Base-by-base conservation (phyloP, 2,888 invertebrate genomes). In the Mimachlamys varia region DNA sequence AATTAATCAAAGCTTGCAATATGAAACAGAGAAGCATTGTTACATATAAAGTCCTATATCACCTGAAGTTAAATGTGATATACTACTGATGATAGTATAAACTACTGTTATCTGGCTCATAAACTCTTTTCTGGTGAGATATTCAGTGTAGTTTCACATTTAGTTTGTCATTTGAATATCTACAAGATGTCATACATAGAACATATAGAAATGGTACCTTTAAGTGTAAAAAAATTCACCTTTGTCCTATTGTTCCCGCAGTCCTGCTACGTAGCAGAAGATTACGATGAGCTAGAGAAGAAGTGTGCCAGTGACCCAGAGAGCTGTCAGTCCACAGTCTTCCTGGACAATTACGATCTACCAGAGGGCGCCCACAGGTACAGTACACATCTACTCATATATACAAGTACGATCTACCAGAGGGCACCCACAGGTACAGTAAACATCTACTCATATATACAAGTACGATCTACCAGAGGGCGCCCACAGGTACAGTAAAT, bases 251-350 rank as follows among this genome's bases (percentile, higher is more conserved):
- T 91, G 91, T 91, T 92, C 91, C 58, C 58, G 95, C 95, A 96
- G 95, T 92, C 96, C 19, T 97, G 97, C 92, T 97, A 97, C 95
- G 97, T 97, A 17, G 96, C 97, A 5, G 95, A 96, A 89, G 96
- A 97, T 94, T 97, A 97, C 93, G 95, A 96, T 50, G 96, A 96
- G 50, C 97, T 97, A 89, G 94, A 96, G 88, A 95, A 95, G 55
- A 94, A 95, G 91, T 97, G 96, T 94, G 94, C 95, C 88, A 93
- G 94, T 38, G 96, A 97, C 90, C 95, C 96, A 1, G 94, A 96
- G 22, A 95, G 95, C 89, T 96, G 95, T 91, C 92, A 89, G 76
- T 90, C 93, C 15, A 93, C 92, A 38, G 93, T 96, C 27, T 93
- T 95, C 89, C 93, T 96, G 15, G 91, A 89, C 33, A 92, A 94